These are phyloP conservation scores for Eupithecia subumbrata DNA, from an alignment of 2,888 invertebrate species.

Conservation along the genomic window DNA sequence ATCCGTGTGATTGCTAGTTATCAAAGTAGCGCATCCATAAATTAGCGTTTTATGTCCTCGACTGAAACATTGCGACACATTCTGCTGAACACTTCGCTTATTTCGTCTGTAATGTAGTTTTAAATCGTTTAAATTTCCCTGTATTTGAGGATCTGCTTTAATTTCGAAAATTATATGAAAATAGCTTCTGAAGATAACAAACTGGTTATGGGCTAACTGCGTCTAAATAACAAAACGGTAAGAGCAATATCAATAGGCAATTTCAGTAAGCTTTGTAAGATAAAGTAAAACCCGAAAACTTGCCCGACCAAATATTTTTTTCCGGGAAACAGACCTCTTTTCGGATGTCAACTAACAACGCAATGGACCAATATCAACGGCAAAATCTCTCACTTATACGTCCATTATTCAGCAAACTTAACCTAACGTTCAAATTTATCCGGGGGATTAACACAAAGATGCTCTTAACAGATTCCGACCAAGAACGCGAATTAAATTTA, in stretches of 20 bases:
- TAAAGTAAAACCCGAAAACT: neutral
- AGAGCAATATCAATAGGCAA: constrained; percentile 18
- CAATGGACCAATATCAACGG: neutral
- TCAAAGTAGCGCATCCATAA: constrained; percentile 14
- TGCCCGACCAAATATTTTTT: neutral
- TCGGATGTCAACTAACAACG: neutral
- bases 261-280: neutral
- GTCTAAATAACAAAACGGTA: neutral
- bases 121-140: constrained; percentile 23
- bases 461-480: constrained; percentile 44
- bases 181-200: neutral
- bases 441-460: constrained; percentile 47
- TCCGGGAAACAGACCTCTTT: constrained; percentile 23
- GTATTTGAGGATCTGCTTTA: neutral
- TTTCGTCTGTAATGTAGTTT: constrained; percentile 37
- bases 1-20: neutral
- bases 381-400: constrained; percentile 40
- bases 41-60: constrained; percentile 2
- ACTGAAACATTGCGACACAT: constrained; percentile 35
- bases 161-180: constrained; percentile 6
- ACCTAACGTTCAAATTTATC: constrained; percentile 43
- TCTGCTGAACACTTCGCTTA: constrained; percentile 36
- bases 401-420: constrained; percentile 47
- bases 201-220: neutral
- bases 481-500: constrained; percentile 44